Base-by-base conservation (phyloP, 2,797 vertebrate genomes). In the Spinus pinus region DNA sequence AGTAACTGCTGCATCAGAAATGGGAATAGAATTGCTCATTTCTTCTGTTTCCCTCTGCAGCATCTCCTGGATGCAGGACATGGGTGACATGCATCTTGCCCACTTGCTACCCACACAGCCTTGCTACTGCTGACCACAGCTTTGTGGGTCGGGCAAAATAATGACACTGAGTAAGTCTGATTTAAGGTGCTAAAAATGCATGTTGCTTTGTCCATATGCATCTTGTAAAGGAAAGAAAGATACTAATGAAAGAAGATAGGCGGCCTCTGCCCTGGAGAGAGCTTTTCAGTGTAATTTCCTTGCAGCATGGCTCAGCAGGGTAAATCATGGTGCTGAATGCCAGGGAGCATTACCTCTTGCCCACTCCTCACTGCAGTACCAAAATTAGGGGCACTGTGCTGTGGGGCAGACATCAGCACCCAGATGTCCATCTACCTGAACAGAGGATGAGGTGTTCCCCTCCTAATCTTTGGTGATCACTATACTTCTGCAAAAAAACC, bases 71-170 rank as follows among this genome's bases (percentile, higher is more conserved):
- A 12, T 57, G 44, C 30, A 73, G 69, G n/a, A 47, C 35, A 11
- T 3, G 15, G 19, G 0, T 39, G 70, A 58, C 25, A 24, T 0
- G 5, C 8, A 10, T 16, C 71, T 74, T 49, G 35, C 12, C 53
- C 64, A n/a, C 23, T 14, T 5, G 4, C 35, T 39, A 22, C 12
- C 4, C 2, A 3, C 30, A 44, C n/a, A 46, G 49, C 31, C 41
- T 41, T 54, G 35, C 30, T 61, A 21, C 19, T 0, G 0, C 54
- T 54, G 31, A 69, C 11, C 6, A 25, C 23, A 49, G 31, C 8
- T 54, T 49, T 42, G 24, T 0, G 2, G 33, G 23, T 44, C 3
- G 0, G 21, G 44, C 23, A 41, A 60, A 83, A 27, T 1, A 47
- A 49, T 19, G 61, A 16, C 39, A 57, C 39, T 39, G 57, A 61